Base-by-base conservation (phyloP, 37 sponge, comb jelly and placozoan species). In the Spongia lamella region DNA sequence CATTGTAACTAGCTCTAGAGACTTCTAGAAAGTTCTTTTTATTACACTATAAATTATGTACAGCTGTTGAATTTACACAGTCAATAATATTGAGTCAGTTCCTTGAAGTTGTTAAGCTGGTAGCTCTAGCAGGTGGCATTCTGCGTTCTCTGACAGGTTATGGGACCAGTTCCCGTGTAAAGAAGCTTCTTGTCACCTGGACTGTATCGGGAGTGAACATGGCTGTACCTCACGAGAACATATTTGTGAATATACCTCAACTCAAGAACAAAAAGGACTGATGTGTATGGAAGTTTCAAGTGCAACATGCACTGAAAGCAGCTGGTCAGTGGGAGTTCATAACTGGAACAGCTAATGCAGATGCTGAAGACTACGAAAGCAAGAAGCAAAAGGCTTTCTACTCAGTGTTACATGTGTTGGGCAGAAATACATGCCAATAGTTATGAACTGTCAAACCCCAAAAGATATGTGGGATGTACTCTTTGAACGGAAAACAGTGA, bases 391-490 rank as follows among this genome's bases (percentile, higher is more conserved):
- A 43, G 47, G 9, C 47, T 43, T 43, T 43, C 47, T 43, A 74
- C 49, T 59, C 30, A 11, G 58, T 74, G 5, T 26, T 74, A 21
- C 75, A 74, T 38, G 9, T 43, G 30, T 74, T 61, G 63, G 75
- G 13, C 75, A 74, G 31, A 74, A 32, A 61, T 43, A 13, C 47
- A 43, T 43, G 47, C 47, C 47, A 43, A 58, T 61, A 43, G 61
- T 74, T 13, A 74, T 74, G 75, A 33, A 29, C 1, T 74, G 61
- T 61, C 16, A 26, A 5, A 61, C 22, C 58, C 61, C 75, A 1
- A 58, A 74, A 43, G 39, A 38, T 3, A 34, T 74, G 61, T 74
- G 75, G 75, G 75, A 74, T 38, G 33, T 61, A 17, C 75, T 74
- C 33, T 74, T 74, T 74, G 75, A 74, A 39, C 56, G 75, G 21